Base-by-base conservation (phyloP, 2,888 invertebrate genomes). In the Anorthoa munda region DNA sequence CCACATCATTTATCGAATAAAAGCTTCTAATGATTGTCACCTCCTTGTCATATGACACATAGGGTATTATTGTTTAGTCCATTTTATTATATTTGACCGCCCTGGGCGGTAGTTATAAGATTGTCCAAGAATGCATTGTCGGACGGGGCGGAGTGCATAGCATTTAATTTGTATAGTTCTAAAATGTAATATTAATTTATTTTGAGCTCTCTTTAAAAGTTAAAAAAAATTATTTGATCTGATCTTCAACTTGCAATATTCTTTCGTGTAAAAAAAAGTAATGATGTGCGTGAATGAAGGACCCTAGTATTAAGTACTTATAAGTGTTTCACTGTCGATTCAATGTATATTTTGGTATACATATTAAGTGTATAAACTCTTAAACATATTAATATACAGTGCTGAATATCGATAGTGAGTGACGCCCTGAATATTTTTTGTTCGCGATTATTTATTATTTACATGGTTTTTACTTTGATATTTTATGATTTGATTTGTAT, bases 31-130 rank as follows among this genome's bases (percentile, higher is more conserved):
- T 71, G 68, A 59, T 71, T 76, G 26, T 66, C 63, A 58, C 55
- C 26, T 58, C 66, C 31, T 65, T 56, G 9, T 55, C 66, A 66
- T n/a, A n/a, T 72, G 76, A 75, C 75, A 55, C 26, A 18, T 68
- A 76, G 55, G 45, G 50, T 75, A 77, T 61, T 69, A 63, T 67
- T 58, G 53, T 77, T 81, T 75, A 75, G 72, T 76, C 72, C 66
- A 69, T 80, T 69, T 87, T 85, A 88, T 91, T 91, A 93, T 89
- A 88, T 89, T 91, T 91, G 90, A 93, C 94, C 94, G 94, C 94
- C 94, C 94, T 76, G 76, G 72, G 86, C 82, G 79, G 70, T 83
- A 75, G 75, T 67, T 66, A 70, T 77, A 86, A 82, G 78, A 66
- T 84, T 85, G 66, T 82, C 78, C 48, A 74, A 70, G 63, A 68